Conservation (phyloP, 2,888 invertebrate species). For the Drosophila mercatorum region DNA sequence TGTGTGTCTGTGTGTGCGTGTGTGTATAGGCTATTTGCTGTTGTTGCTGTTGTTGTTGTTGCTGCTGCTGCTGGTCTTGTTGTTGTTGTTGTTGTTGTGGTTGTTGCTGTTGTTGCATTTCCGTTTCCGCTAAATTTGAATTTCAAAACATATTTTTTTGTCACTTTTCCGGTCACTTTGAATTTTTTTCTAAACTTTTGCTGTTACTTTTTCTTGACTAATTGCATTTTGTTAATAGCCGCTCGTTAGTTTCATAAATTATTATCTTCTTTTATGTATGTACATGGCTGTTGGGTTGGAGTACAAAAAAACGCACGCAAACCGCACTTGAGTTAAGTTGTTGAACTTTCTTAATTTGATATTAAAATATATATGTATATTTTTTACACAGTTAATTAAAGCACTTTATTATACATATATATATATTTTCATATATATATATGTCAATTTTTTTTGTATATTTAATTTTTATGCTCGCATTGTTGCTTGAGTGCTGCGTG, state of each 20-base stretch:
- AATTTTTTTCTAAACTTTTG: conserved; percentile 26
- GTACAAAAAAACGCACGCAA: conserved; percentile 23
- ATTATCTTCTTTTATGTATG: conserved; percentile 55
- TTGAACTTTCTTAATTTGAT: conserved; percentile 18
- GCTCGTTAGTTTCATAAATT: conserved; percentile 35
- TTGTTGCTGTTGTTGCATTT: conserved; percentile 63
- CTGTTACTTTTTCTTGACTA: conserved; percentile 39
- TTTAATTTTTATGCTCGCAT: conserved; percentile 22
- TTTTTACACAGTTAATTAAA: conserved; percentile 47
- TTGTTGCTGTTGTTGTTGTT: conserved; percentile 12
- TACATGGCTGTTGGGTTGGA: conserved; percentile 66
- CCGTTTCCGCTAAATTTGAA: conserved; percentile 56
- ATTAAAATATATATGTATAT: conserved; percentile 9
- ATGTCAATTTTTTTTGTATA: conserved; percentile 8
- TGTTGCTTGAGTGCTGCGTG: conserved; percentile 67
- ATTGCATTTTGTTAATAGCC: conserved; percentile 51
- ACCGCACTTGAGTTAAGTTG: conserved; percentile 29
- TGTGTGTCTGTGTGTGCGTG: conserved; percentile 19
- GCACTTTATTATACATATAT: conserved; percentile 26
- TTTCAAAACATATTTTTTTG: conserved; percentile 5
- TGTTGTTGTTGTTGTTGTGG: conserved; percentile 16
- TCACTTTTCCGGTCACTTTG: conserved; percentile 1
- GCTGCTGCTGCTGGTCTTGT: conserved; percentile 19
- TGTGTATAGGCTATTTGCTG: conserved; percentile 31
- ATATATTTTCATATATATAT: neutral